A percentile compares a stretch with the other conserved stretches of the same genome.
phyloP scores from a whole-genome alignment of 2,113 vertebrate genomes.

The Turdus rufiventris region DNA sequence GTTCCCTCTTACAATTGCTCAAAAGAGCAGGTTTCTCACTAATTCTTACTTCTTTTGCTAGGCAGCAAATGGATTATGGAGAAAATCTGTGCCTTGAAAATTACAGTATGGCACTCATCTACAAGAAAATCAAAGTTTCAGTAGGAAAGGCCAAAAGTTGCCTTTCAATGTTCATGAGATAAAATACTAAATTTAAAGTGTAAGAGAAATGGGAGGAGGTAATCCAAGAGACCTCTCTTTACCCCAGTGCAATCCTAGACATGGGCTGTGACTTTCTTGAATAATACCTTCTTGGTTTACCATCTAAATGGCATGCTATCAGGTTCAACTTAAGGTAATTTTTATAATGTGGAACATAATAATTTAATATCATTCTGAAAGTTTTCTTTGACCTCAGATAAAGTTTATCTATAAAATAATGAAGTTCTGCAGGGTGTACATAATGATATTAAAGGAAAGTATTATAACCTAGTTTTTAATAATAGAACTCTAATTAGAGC shows the following conservation, averaged over 20 bases:
- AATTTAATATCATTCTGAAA: not conserved
- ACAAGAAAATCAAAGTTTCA: not conserved
- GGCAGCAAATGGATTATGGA: not conserved
- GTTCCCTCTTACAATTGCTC: not conserved
- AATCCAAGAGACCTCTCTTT: not conserved
- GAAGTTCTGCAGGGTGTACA: not conserved
- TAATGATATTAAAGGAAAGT: not conserved
- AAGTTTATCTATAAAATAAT: slow-evolving; percentile 33
- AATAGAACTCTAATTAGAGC: slow-evolving; percentile 35
- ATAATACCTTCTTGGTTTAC: not conserved
- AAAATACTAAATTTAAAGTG: not conserved
- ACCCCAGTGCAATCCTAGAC: accelerated
- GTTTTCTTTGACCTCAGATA: not conserved
- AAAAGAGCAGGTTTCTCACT: not conserved
- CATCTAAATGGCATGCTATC: not conserved
- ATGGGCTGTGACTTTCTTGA: not conserved
- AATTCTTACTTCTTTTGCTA: not conserved
- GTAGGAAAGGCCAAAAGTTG: not conserved
- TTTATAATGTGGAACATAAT: not conserved
- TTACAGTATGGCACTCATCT: not conserved
- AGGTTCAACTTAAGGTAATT: not conserved
- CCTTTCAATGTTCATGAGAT: not conserved
- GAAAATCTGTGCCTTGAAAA: not conserved
- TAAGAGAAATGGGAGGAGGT: not conserved
- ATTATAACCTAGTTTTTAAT: slow-evolving; percentile 25